A percentile compares a stretch with the other conserved stretches of the same genome.
Evolutionary conservation across 2,888 invertebrate genomes (phyloP).

Genomic region (Dynastes grantii): DNA sequence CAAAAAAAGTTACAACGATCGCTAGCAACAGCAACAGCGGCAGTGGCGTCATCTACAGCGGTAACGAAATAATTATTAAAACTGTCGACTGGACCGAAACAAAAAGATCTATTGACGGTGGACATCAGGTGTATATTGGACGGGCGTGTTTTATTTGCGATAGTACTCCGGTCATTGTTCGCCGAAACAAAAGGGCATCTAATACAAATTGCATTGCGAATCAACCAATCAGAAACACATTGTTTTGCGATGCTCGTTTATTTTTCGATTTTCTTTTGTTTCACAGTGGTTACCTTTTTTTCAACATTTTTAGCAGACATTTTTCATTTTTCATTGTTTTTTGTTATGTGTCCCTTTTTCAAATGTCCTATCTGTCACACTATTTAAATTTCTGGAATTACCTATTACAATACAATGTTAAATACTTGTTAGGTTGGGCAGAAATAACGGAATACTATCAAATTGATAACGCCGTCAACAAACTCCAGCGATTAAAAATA

Average conservation of each 20-base stretch:
- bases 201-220: slow-evolving; percentile 71
- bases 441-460: too few relatives aligned
- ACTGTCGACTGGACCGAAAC: slow-evolving; percentile 53
- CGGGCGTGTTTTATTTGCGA: slow-evolving; percentile 68
- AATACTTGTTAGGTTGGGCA: too few relatives aligned
- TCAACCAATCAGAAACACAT: slow-evolving; percentile 71
- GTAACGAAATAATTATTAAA: slow-evolving; percentile 53
- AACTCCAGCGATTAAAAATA: too few relatives aligned
- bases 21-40: slow-evolving; percentile 3
- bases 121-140: slow-evolving; percentile 57
- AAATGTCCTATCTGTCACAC: too few relatives aligned
- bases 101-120: slow-evolving; percentile 56
- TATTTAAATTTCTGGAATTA: too few relatives aligned
- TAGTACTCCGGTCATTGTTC: slow-evolving; percentile 66
- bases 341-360: too few relatives aligned
- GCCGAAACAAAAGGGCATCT: slow-evolving; percentile 67
- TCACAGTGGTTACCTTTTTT: not conserved
- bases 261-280: slow-evolving; percentile 54
- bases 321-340: not conserved
- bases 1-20: slow-evolving; percentile 12
- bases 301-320: not conserved
- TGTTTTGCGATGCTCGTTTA: slow-evolving; percentile 60
- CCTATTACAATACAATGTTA: too few relatives aligned
- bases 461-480: too few relatives aligned
- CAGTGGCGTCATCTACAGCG: not conserved